Conservation (phyloP, 2,113 vertebrate species). For the Cervus canadensis region DNA sequence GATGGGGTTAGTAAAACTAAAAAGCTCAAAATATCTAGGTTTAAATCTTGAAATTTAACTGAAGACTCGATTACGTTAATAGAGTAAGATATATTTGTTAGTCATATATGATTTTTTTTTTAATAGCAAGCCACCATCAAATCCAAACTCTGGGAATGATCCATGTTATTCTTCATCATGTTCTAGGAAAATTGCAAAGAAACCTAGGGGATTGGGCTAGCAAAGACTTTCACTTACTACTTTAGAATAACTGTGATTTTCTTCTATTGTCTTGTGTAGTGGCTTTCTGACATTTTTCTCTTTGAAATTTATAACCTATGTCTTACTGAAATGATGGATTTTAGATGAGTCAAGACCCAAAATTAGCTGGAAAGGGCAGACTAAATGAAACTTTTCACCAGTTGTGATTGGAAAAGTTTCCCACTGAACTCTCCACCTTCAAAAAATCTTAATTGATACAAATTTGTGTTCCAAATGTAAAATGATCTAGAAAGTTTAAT, state of each 20-base stretch:
- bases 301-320: constrained; percentile 20
- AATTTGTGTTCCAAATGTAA: background rate
- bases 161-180: background rate
- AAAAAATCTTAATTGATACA: background rate
- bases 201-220: background rate
- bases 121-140: background rate
- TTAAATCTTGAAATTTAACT: constrained; percentile 12
- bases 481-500: background rate
- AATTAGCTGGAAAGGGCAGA: background rate
- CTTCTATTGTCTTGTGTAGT: background rate
- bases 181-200: constrained; percentile 59
- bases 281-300: constrained; percentile 14
- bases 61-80: background rate
- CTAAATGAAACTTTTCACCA: background rate
- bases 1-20: background rate
- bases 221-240: constrained; percentile 56
- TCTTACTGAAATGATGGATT: constrained; percentile 37
- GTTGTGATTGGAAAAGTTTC: background rate
- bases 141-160: background rate
- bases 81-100: background rate
- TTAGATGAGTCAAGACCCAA: background rate
- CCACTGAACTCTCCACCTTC: background rate
- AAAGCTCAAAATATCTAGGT: background rate
- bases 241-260: constrained; percentile 47
- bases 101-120: background rate